Percentiles rank a stretch among this genome's conserved stretches.
These are phyloP conservation scores for Heliconius melpomene DNA, from an alignment of 1,140 invertebrate species.

Conservation along the genomic window DNA sequence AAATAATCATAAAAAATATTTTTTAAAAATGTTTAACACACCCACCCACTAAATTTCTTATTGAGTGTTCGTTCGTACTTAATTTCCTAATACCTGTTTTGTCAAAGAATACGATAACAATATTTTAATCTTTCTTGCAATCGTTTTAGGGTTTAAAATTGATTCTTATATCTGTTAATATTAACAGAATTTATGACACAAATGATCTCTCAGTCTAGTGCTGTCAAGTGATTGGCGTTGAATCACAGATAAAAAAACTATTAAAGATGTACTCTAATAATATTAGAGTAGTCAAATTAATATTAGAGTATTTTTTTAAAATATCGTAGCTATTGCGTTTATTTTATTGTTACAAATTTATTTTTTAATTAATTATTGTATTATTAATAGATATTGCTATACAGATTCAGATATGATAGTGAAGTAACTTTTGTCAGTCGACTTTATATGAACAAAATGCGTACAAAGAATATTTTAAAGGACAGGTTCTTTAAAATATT, in stretches of 20 bases:
- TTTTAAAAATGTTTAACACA: constrained; percentile 36
- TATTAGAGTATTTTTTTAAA: no score
- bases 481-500: no score
- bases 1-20: background rate
- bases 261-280: no score
- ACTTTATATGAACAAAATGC: no score
- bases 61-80: constrained; percentile 24
- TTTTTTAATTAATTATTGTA: no score
- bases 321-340: no score
- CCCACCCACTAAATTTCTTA: constrained; percentile 48
- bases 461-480: no score
- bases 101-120: constrained; percentile 16
- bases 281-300: no score
- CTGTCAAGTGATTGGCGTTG: constrained; percentile 25
- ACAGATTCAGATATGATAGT: no score
- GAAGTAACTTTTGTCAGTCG: background rate
- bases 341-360: no score
- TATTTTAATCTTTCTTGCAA: constrained; percentile 27
- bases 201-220: constrained; percentile 14
- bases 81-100: constrained; percentile 38
- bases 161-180: constrained; percentile 14
- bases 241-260: constrained; percentile 30
- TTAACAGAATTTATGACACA: constrained; percentile 20
- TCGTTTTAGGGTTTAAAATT: constrained; percentile 27
- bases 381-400: no score